Evolutionary conservation across 2,797 vertebrate genomes (phyloP).

Genomic region (Scleropages formosus): DNA sequence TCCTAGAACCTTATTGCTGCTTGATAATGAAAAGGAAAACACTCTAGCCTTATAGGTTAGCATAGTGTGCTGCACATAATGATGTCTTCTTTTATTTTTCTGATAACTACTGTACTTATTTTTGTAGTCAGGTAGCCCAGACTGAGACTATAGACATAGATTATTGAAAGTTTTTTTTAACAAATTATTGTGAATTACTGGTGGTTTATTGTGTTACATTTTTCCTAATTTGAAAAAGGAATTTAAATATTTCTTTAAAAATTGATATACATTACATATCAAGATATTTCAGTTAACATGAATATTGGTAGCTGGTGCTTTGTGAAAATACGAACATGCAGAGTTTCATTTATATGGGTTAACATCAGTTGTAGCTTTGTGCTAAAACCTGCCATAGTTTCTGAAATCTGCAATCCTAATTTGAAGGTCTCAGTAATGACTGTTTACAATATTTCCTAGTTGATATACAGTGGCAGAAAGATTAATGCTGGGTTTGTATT

Average conservation of each 20-base stretch:
- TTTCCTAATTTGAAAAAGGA: too few relatives aligned
- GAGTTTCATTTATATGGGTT: conserved; percentile 48
- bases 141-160: conserved; percentile 50
- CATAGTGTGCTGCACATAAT: conserved; percentile 58
- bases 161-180: conserved; percentile 25
- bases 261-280: too few relatives aligned
- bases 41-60: conserved; percentile 46
- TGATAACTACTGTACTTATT: conserved; percentile 61
- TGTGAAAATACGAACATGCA: conserved; percentile 44
- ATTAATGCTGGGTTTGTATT: conserved; percentile 27
- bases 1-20: conserved; percentile 64
- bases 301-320: not conserved
- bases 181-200: too few relatives aligned
- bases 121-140: conserved; percentile 66
- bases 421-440: not conserved
- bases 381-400: conserved; percentile 38
- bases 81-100: conserved; percentile 58
- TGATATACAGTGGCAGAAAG: conserved; percentile 3
- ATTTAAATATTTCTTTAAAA: too few relatives aligned
- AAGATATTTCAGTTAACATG: too few relatives aligned
- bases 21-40: conserved; percentile 52
- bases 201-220: too few relatives aligned
- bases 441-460: not conserved
- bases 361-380: conserved; percentile 65
- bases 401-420: conserved; percentile 22